A percentile compares a stretch with the other conserved stretches of the same genome.
These are phyloP conservation scores for Sebastes kiyomatsui DNA, from an alignment of 2,797 vertebrate species.

Conservation along the genomic window DNA sequence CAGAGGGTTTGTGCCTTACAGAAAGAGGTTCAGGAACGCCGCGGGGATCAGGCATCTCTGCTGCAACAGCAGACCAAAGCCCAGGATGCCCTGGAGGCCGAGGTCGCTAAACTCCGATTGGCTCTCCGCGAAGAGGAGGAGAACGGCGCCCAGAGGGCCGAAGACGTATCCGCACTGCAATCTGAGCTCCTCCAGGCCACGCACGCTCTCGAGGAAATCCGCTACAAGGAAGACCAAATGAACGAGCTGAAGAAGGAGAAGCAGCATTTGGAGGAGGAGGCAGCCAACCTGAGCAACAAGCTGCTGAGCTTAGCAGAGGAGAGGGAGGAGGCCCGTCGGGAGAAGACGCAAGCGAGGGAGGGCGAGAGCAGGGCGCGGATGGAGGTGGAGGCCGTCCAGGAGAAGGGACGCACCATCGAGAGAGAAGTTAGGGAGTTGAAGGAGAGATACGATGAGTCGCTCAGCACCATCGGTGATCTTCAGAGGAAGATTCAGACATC, in stretches of 20 bases:
- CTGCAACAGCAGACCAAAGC: conserved; percentile 74
- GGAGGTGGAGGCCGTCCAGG: conserved; percentile 84
- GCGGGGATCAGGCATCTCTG: conserved; percentile 67
- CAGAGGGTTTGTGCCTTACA: conserved; percentile 77
- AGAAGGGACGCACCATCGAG: conserved; percentile 85
- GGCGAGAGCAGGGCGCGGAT: conserved; percentile 78
- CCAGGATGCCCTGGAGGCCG: conserved; percentile 82
- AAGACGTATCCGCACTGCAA: conserved; percentile 85
- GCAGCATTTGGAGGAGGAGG: conserved; percentile 85
- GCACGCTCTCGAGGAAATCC: conserved; percentile 81
- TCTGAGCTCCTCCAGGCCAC: conserved; percentile 84
- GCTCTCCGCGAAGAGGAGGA: conserved; percentile 86
- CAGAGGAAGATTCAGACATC: conserved; percentile 94
- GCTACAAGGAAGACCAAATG: conserved; percentile 80
- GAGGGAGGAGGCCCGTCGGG: conserved; percentile 81
- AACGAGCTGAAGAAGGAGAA: conserved; percentile 83
- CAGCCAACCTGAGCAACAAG: conserved; percentile 74
- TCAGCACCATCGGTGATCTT: conserved; percentile 89
- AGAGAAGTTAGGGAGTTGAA: conserved; percentile 92
- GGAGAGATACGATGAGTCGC: conserved; percentile 88
- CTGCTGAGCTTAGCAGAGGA: conserved; percentile 78
- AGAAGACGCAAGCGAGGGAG: conserved; percentile 78
- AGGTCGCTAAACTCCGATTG: conserved; percentile 63
- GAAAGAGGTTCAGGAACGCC: conserved; percentile 78
- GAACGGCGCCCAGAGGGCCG: conserved; percentile 71